Conservation (phyloP, 2,888 invertebrate genomes). For the Eupithecia inturbata region DNA sequence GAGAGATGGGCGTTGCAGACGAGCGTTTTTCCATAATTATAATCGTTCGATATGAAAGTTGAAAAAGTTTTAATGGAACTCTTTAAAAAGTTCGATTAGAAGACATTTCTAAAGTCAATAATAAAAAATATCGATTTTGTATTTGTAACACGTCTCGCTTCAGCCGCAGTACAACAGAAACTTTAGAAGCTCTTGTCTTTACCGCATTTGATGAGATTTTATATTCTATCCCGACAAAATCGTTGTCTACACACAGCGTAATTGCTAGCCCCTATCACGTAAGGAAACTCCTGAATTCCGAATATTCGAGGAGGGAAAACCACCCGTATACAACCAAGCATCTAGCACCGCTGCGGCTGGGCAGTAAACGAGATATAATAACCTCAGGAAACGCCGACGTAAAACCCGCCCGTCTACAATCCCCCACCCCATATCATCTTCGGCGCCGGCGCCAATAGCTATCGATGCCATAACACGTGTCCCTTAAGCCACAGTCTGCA, state of each 20-base stretch:
- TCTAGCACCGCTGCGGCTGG: no score
- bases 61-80: background rate
- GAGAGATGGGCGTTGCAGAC: conserved; percentile 56
- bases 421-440: conserved; percentile 54
- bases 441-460: conserved; percentile 79
- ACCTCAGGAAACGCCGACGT: background rate
- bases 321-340: background rate
- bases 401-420: conserved; percentile 53
- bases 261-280: background rate
- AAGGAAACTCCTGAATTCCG: background rate
- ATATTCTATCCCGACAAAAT: background rate
- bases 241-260: background rate
- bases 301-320: background rate
- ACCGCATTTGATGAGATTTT: no score
- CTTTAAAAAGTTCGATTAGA: no score
- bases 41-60: background rate
- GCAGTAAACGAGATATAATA: background rate
- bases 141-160: no score
- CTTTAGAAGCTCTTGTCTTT: no score
- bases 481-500: conserved; percentile 39
- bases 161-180: no score
- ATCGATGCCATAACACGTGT: conserved; percentile 76
- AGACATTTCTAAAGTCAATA: no score
- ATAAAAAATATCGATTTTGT: no score
- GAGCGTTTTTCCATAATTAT: conserved; percentile 39